phyloP scores from a whole-genome alignment of 2,113 vertebrate species.

The Lepidothrix coronata region DNA sequence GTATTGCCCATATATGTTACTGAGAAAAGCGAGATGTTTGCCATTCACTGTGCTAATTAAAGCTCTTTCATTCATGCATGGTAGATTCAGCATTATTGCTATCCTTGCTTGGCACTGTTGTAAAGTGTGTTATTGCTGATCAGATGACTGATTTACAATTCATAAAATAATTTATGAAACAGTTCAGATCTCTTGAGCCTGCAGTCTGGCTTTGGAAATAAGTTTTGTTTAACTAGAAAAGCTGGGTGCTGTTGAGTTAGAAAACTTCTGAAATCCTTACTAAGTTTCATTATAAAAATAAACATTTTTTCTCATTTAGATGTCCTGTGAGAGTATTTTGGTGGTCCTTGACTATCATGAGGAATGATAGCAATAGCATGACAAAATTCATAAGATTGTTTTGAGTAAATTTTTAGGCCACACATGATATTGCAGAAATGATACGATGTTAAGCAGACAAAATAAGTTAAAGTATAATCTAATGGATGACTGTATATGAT shows the following conservation, averaged over 20 bases:
- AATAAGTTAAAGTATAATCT: not conserved
- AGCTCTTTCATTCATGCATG: not conserved
- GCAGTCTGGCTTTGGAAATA: not conserved
- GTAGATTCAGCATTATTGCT: not conserved
- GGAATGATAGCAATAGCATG: not conserved
- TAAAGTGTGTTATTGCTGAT: not conserved
- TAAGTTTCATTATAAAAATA: not conserved
- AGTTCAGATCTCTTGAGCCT: not conserved
- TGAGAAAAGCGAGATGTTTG: not conserved
- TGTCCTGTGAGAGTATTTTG: not conserved
- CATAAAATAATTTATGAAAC: not conserved
- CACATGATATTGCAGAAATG: not conserved
- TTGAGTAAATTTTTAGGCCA: not conserved
- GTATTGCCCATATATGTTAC: not conserved
- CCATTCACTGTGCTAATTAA: conserved; percentile 18
- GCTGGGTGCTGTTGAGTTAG: not conserved
- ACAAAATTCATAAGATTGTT: not conserved
- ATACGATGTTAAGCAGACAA: not conserved
- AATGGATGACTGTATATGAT: not conserved
- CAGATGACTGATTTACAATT: conserved; percentile 13
- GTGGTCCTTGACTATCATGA: not conserved
- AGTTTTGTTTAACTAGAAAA: not conserved
- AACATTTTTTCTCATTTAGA: not conserved
- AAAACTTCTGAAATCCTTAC: not conserved
- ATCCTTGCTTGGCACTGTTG: not conserved